Evolutionary conservation across 2,888 invertebrate genomes (phyloP).

Genomic region (Fabriciana adippe): DNA sequence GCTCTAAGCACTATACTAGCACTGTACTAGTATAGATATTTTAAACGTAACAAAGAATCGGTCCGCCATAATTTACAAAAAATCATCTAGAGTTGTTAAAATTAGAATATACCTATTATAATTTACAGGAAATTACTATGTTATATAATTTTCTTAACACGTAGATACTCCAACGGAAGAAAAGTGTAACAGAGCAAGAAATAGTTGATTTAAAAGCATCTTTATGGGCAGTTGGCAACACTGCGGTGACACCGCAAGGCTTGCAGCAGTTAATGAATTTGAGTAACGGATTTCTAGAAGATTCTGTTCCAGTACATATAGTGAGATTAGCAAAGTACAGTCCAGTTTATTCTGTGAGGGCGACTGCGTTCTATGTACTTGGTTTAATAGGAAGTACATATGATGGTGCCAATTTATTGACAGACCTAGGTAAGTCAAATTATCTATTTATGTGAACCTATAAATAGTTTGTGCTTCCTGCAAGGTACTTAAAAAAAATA

Average conservation of each 20-base stretch:
- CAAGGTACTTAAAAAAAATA: too few relatives aligned
- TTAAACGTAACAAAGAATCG: too few relatives aligned
- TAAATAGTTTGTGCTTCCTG: too few relatives aligned
- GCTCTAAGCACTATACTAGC: too few relatives aligned
- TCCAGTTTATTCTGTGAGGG: conserved; percentile 93
- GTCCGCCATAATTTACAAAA: too few relatives aligned
- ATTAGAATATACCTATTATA: not conserved
- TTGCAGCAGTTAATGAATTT: conserved; percentile 86
- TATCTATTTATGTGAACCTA: too few relatives aligned
- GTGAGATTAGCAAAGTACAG: conserved; percentile 89
- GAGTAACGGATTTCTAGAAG: conserved; percentile 64
- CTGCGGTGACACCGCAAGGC: conserved; percentile 89
- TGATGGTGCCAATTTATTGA: conserved; percentile 90
- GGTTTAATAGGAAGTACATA: conserved; percentile 92
- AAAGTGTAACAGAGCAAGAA: conserved; percentile 85
- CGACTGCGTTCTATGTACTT: conserved; percentile 94
- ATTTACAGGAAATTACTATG: not conserved
- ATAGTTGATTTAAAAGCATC: conserved; percentile 92
- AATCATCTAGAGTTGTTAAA: too few relatives aligned
- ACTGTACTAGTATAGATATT: too few relatives aligned
- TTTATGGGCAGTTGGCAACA: conserved; percentile 94
- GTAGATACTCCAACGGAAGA: conserved; percentile 72
- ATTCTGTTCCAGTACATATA: conserved; percentile 69
- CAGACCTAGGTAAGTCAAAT: conserved; percentile 81
- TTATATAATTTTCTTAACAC: not conserved